These are phyloP conservation scores for Leistus spinibarbis DNA, from an alignment of 2,888 invertebrate species.

Conservation along the genomic window DNA sequence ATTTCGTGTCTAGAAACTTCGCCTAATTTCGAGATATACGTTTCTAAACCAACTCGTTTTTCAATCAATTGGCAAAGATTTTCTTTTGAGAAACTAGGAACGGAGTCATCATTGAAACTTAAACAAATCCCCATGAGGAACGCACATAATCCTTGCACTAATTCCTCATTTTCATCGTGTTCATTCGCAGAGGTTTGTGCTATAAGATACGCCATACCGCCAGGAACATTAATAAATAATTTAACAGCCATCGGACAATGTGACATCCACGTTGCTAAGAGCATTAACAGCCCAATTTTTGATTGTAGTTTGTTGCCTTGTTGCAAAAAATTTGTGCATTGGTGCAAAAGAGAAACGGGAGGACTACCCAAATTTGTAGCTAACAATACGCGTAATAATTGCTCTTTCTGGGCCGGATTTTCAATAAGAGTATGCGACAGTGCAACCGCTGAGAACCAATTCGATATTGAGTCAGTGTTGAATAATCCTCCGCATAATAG, in stretches of 20 bases:
- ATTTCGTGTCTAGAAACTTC: slow-evolving; percentile 88
- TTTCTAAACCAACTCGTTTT: slow-evolving; percentile 89
- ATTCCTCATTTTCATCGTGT: slow-evolving; percentile 88
- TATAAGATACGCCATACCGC: slow-evolving; percentile 84
- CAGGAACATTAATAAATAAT: slow-evolving; percentile 78
- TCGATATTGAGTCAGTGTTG: slow-evolving; percentile 83
- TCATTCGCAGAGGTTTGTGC: slow-evolving; percentile 82
- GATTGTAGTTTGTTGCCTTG: slow-evolving; percentile 82
- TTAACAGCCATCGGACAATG: slow-evolving; percentile 84
- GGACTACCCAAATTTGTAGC: slow-evolving; percentile 83
- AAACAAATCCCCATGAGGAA: slow-evolving; percentile 93
- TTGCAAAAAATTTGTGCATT: slow-evolving; percentile 83
- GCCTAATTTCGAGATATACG: slow-evolving; percentile 81
- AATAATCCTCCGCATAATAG: slow-evolving; percentile 92
- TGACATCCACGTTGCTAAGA: slow-evolving; percentile 87
- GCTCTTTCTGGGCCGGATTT: slow-evolving; percentile 85
- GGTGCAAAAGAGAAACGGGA: slow-evolving; percentile 88
- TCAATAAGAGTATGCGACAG: slow-evolving; percentile 89
- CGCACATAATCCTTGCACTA: slow-evolving; percentile 75
- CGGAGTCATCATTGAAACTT: slow-evolving; percentile 84
- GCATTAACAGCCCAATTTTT: slow-evolving; percentile 88
- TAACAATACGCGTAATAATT: slow-evolving; percentile 86
- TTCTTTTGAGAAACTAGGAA: slow-evolving; percentile 76
- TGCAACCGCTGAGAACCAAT: slow-evolving; percentile 95
- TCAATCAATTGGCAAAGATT: slow-evolving; percentile 82